Conservation (phyloP, 2,888 invertebrate genomes). For the Drosophila ustulata region DNA sequence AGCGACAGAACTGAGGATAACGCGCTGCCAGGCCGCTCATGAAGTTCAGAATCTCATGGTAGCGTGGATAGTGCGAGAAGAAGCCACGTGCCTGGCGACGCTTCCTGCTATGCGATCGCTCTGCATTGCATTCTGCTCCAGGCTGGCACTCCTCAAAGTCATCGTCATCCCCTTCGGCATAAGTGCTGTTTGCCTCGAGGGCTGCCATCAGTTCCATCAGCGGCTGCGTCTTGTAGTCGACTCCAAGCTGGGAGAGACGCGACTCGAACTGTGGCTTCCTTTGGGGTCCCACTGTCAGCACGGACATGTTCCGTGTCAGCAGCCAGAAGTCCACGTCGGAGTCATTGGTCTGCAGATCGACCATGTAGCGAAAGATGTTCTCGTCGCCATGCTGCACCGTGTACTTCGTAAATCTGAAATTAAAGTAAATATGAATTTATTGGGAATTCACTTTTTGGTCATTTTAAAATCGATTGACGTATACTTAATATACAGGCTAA, state of each 20-base stretch:
- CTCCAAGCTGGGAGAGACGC: slow-evolving; percentile 72
- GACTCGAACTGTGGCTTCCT: slow-evolving; percentile 77
- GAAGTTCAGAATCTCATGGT: slow-evolving; percentile 81
- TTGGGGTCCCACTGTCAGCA: slow-evolving; percentile 82
- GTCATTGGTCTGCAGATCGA: slow-evolving; percentile 80
- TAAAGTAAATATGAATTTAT: neutral
- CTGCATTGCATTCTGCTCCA: slow-evolving; percentile 60
- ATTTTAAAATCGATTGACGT: neutral
- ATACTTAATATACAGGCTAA: neutral
- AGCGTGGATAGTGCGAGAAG: slow-evolving; percentile 83
- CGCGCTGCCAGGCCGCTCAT: slow-evolving; percentile 81
- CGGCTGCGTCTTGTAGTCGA: slow-evolving; percentile 72
- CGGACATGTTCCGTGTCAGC: slow-evolving; percentile 82
- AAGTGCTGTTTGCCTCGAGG: slow-evolving; percentile 58
- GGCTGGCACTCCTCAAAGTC: slow-evolving; percentile 61
- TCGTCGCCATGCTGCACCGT: slow-evolving; percentile 79
- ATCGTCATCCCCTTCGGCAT: slow-evolving; percentile 35
- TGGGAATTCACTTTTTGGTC: neutral
- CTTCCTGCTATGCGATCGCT: slow-evolving; percentile 74
- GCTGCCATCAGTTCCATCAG: slow-evolving; percentile 79
- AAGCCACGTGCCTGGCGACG: slow-evolving; percentile 83
- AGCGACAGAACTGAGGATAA: slow-evolving; percentile 82
- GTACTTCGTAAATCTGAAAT: slow-evolving; percentile 82
- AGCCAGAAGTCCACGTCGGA: slow-evolving; percentile 83
- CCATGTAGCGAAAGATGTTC: slow-evolving; percentile 79